phyloP scores from a whole-genome alignment of 2,113 vertebrate species.

The Spermophilus dauricus region DNA sequence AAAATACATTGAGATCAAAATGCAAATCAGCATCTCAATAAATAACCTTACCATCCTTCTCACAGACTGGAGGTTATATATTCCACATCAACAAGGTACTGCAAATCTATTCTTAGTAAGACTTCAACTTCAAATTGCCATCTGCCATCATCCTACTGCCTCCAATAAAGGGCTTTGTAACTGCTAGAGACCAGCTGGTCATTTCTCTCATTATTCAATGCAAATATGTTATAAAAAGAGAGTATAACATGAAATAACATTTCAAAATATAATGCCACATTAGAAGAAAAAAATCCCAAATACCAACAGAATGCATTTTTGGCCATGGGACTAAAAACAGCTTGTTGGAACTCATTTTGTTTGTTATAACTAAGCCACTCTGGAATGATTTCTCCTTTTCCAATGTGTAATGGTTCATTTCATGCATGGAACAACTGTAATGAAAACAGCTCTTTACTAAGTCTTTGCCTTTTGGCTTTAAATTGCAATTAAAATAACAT shows the following conservation, averaged over 20 bases:
- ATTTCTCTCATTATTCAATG: constrained; percentile 83
- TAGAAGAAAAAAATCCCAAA: constrained; percentile 79
- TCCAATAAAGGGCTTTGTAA: constrained; percentile 81
- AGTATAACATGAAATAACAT: constrained; percentile 79
- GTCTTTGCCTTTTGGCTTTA: constrained; percentile 80
- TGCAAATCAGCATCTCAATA: constrained; percentile 47
- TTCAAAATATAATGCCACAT: constrained; percentile 63
- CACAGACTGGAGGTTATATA: constrained; percentile 16
- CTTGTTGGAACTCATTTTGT: constrained; percentile 79
- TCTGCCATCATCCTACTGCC: constrained; percentile 84
- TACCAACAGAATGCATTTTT: constrained; percentile 70
- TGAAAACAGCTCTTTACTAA: constrained; percentile 75
- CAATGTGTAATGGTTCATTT: constrained; percentile 84
- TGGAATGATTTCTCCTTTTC: constrained; percentile 81
- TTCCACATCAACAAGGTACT: constrained; percentile 70
- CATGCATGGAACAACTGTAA: constrained; percentile 79
- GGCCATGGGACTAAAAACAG: constrained; percentile 74
- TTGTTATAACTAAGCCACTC: constrained; percentile 81
- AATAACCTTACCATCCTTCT: neutral
- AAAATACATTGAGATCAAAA: neutral
- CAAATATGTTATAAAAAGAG: constrained; percentile 82
- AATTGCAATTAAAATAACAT: constrained; percentile 79
- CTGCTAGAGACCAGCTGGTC: constrained; percentile 84
- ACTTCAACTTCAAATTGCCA: constrained; percentile 79
- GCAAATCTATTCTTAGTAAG: constrained; percentile 57